A percentile compares a stretch with the other conserved stretches of the same genome.
Evolutionary conservation across 1,140 invertebrate genomes (phyloP).

Genomic region (Chironomus striatipennis): DNA sequence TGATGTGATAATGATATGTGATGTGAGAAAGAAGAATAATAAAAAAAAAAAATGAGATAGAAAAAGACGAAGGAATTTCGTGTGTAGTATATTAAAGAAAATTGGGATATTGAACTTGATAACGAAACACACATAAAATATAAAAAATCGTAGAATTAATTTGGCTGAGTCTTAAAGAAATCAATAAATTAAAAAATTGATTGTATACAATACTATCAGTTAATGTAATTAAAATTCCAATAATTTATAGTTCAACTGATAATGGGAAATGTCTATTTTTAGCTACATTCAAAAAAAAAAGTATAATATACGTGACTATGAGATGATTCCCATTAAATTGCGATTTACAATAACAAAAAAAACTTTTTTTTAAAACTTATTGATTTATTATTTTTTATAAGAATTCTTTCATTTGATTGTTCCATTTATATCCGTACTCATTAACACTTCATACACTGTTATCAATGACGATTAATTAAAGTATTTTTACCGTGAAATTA

Average conservation of each 20-base stretch:
- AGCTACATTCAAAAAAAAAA: not conserved
- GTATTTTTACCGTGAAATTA: too few species aligned
- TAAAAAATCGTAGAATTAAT: not conserved
- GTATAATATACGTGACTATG: not conserved
- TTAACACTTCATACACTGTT: too few species aligned
- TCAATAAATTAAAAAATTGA: not conserved
- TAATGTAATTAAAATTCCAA: slow-evolving; percentile 2
- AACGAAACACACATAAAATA: too few species aligned
- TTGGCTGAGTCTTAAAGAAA: not conserved
- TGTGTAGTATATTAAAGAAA: slow-evolving; percentile 7
- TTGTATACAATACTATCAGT: not conserved
- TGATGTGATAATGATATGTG: not conserved
- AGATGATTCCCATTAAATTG: not conserved
- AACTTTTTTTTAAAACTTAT: not conserved
- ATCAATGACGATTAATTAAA: too few species aligned
- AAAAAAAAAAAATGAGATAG: not conserved
- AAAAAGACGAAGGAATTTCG: not conserved
- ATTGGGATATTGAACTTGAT: slow-evolving; percentile 9
- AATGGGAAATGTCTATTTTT: not conserved
- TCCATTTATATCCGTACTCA: too few species aligned
- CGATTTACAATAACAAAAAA: slow-evolving; percentile 14
- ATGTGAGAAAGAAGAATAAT: not conserved
- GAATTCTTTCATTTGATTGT: not conserved
- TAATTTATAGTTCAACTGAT: not conserved
- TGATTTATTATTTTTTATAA: not conserved